Evolutionary conservation across 2,888 invertebrate genomes (phyloP).

Genomic region (Allophyes oxyacanthae): DNA sequence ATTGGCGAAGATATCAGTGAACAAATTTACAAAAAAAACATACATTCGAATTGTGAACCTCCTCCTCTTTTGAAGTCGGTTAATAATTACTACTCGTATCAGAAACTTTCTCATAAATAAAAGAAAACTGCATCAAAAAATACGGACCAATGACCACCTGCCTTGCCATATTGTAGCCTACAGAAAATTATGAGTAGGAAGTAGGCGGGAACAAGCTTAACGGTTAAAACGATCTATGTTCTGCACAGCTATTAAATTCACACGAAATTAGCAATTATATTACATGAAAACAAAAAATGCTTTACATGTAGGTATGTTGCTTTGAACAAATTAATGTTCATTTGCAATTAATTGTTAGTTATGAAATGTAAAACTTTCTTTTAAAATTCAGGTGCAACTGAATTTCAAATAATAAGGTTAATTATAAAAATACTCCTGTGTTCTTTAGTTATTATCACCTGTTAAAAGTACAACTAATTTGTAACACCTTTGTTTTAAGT

Average conservation of each 20-base stretch:
- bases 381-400: slow-evolving; percentile 23
- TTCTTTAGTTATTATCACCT: slow-evolving; percentile 27
- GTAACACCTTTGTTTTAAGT: slow-evolving; percentile 39
- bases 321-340: slow-evolving; percentile 31
- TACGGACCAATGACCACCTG: slow-evolving; percentile 49
- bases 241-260: slow-evolving; percentile 49
- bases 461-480: slow-evolving; percentile 26
- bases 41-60: too few species aligned
- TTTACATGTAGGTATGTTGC: slow-evolving; percentile 6
- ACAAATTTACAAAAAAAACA: too few species aligned
- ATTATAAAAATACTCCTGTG: too few species aligned
- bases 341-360: slow-evolving; percentile 25
- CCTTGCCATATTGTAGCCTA: slow-evolving; percentile 41
- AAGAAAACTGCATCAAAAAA: slow-evolving; percentile 30
- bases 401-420: slow-evolving; percentile 9
- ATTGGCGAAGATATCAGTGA: too few species aligned
- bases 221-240: slow-evolving; percentile 64
- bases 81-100: too few species aligned
- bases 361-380: slow-evolving; percentile 1
- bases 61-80: too few species aligned
- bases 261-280: slow-evolving; percentile 50
- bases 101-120: slow-evolving; percentile 1
- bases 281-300: slow-evolving; percentile 33
- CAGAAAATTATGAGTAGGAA: slow-evolving; percentile 63
- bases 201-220: slow-evolving; percentile 71